Evolutionary conservation across 1,140 invertebrate genomes (phyloP).

Genomic region (Sitobion miscanthi): DNA sequence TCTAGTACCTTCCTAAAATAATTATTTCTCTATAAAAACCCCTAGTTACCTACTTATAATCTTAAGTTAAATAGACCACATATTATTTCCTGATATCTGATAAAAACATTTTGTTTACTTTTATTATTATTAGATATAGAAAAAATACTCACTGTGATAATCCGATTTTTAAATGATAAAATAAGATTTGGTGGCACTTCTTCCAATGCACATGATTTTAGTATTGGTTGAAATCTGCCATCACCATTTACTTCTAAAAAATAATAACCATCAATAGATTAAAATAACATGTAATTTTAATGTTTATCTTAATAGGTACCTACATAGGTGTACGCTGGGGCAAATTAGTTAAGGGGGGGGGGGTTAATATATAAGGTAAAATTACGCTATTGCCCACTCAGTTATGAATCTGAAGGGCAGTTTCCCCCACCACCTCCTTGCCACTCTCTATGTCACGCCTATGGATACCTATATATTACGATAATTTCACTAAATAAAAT

Average conservation of each 20-base stretch:
- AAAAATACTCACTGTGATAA: slow-evolving; percentile 60
- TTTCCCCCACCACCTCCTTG: no score
- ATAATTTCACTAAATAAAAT: not conserved
- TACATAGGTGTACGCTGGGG: no score
- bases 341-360: no score
- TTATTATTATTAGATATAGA: not conserved
- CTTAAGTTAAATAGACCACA: no score
- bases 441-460: no score
- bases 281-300: not conserved
- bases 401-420: no score
- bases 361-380: no score
- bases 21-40: no score
- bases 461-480: no score
- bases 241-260: slow-evolving; percentile 60
- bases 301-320: not conserved
- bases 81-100: not conserved
- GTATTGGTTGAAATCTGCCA: slow-evolving; percentile 63
- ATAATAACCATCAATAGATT: slow-evolving; percentile 11
- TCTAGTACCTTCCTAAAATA: no score
- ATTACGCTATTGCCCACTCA: no score
- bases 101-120: not conserved
- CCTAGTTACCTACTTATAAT: no score
- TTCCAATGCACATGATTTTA: slow-evolving; percentile 62
- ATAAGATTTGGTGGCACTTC: slow-evolving; percentile 60
- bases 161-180: slow-evolving; percentile 60